A percentile compares a stretch with the other conserved stretches of the same genome.
Evolutionary conservation across 2,888 invertebrate genomes (phyloP).

Genomic region (Mantis religiosa): DNA sequence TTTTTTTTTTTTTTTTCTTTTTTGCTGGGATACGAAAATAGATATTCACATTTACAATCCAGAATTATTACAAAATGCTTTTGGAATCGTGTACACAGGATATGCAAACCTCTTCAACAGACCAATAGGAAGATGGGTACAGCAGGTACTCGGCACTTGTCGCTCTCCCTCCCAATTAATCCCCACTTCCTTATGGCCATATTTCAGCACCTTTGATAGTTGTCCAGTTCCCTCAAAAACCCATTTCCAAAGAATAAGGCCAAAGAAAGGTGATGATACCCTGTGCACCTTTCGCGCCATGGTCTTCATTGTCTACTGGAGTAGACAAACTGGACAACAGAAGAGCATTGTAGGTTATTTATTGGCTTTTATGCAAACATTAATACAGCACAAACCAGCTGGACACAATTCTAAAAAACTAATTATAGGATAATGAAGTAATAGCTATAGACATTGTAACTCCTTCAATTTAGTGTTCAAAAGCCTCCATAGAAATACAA

Average conservation of each 20-base stretch:
- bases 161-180: conserved; percentile 1
- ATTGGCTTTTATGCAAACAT: conserved; percentile 22
- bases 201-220: conserved; percentile 24
- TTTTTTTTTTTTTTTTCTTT: conserved; percentile 27
- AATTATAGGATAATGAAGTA: conserved; percentile 29
- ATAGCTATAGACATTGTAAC: conserved; percentile 27
- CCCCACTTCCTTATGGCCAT: conserved; percentile 19
- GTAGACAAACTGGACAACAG: neutral
- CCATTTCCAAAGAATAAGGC: conserved; percentile 28
- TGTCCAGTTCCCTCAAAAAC: conserved; percentile 21
- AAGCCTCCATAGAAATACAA: conserved; percentile 29
- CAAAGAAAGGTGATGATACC: conserved; percentile 24
- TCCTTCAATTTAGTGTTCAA: conserved; percentile 28
- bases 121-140: conserved; percentile 28
- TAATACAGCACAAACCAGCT: conserved; percentile 26
- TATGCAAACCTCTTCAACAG: conserved; percentile 31
- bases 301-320: neutral
- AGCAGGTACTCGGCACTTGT: conserved; percentile 6
- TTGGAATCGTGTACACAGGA: conserved; percentile 32
- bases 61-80: conserved; percentile 31
- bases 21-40: conserved; percentile 34
- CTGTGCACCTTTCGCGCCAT: conserved; percentile 16
- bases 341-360: neutral
- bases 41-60: conserved; percentile 34
- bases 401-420: conserved; percentile 25